Conservation (phyloP, 2,888 invertebrate genomes). For the Hirtodrosophila alboralis region DNA sequence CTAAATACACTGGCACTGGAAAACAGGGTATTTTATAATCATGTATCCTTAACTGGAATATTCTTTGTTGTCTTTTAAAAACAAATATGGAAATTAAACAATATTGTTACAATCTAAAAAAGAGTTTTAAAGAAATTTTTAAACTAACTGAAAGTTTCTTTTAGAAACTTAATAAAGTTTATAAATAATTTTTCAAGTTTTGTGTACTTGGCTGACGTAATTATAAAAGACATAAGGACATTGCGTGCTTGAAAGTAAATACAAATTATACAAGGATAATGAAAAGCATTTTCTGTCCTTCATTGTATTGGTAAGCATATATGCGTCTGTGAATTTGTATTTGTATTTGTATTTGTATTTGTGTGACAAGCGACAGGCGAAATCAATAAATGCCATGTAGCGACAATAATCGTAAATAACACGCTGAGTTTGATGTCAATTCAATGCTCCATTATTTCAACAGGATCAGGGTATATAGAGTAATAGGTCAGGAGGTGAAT, state of each 20-base stretch:
- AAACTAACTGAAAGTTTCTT: neutral
- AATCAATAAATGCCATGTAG: constrained; percentile 67
- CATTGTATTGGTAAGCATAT: constrained; percentile 7
- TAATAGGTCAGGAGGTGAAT: neutral
- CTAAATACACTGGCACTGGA: too few relatives aligned
- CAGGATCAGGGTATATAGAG: constrained; percentile 27
- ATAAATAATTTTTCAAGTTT: constrained; percentile 16
- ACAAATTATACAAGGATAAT: constrained; percentile 34
- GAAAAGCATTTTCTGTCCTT: constrained; percentile 17
- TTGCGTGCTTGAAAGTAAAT: constrained; percentile 37
- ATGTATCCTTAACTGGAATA: too few relatives aligned
- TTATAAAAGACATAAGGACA: constrained; percentile 14
- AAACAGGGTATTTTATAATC: too few relatives aligned
- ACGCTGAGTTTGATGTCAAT: constrained; percentile 63
- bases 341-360: constrained; percentile 10
- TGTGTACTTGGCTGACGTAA: constrained; percentile 7
- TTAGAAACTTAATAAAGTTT: constrained; percentile 14
- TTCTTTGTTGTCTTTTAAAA: neutral
- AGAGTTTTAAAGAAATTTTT: neutral
- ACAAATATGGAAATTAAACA: neutral
- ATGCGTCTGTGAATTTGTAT: constrained; percentile 5
- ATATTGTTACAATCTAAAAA: neutral
- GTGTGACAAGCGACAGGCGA: constrained; percentile 10
- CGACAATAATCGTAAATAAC: constrained; percentile 68
- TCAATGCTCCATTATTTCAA: constrained; percentile 66